Conservation (phyloP, 2,113 vertebrate genomes). For the Ibidorhyncha struthersii region DNA sequence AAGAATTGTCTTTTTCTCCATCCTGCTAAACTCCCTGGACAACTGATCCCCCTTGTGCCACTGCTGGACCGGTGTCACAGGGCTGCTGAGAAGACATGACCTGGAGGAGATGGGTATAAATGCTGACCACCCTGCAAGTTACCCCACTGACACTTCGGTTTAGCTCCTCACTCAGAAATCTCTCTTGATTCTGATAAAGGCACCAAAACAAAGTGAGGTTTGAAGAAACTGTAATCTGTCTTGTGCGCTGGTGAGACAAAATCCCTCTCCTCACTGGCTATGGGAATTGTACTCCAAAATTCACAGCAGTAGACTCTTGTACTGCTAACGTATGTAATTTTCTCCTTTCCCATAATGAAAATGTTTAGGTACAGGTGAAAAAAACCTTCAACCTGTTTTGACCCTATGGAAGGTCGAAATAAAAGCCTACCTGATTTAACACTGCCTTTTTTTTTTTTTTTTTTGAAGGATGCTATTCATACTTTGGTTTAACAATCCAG, state of each 20-base stretch:
- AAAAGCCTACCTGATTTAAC: background rate
- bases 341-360: background rate
- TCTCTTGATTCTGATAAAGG: background rate
- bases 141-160: background rate
- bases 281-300: background rate
- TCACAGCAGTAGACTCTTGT: background rate
- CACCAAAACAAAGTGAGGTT: background rate
- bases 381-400: background rate
- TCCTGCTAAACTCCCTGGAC: background rate
- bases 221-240: background rate
- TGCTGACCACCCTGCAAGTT: too few species aligned
- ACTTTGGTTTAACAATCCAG: background rate
- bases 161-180: background rate
- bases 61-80: background rate
- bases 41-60: rapidly evolving
- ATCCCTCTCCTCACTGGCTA: background rate
- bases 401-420: background rate
- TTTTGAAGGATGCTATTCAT: background rate
- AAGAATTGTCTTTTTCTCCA: background rate
- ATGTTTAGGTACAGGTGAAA: background rate
- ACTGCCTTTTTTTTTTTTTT: background rate
- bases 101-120: background rate
- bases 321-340: background rate
- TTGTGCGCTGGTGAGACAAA: background rate
- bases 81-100: background rate